Percentiles rank a stretch among this genome's conserved stretches.
These are phyloP conservation scores for Charadrius vociferus DNA, from an alignment of 2,113 vertebrate genomes.

Conservation along the genomic window DNA sequence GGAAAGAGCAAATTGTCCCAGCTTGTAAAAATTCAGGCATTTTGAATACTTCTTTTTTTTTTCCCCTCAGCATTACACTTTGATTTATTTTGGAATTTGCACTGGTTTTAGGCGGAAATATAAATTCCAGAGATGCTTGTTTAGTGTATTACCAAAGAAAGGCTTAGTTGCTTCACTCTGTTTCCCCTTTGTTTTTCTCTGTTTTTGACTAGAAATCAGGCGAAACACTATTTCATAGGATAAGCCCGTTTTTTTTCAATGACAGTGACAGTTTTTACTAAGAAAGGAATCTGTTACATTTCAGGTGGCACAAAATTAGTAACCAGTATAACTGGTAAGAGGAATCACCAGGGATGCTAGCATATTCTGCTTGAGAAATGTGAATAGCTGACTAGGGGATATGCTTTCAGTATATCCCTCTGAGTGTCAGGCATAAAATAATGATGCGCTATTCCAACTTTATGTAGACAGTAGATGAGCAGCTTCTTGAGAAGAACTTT, in stretches of 20 bases:
- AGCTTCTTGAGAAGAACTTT: neutral
- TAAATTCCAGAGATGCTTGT: neutral
- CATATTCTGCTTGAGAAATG: neutral
- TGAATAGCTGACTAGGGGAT: neutral
- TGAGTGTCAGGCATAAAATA: neutral
- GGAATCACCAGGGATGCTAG: neutral
- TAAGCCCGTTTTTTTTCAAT: neutral
- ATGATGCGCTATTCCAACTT: fast-evolving
- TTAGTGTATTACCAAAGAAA: neutral
- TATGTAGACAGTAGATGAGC: neutral
- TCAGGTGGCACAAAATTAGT: neutral
- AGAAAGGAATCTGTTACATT: neutral
- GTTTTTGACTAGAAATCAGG: neutral
- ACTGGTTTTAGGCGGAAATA: neutral
- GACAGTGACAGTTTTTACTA: neutral
- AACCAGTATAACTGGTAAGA: neutral
- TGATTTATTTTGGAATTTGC: neutral
- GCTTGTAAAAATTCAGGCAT: neutral
- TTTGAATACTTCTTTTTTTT: neutral
- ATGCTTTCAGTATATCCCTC: neutral
- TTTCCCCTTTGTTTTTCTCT: neutral
- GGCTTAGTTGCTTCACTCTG: neutral
- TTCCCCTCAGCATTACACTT: neutral
- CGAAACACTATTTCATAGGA: neutral
- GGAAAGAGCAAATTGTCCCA: neutral